These are phyloP conservation scores for Agrochola circellaris DNA, from an alignment of 2,888 invertebrate species.

Conservation along the genomic window DNA sequence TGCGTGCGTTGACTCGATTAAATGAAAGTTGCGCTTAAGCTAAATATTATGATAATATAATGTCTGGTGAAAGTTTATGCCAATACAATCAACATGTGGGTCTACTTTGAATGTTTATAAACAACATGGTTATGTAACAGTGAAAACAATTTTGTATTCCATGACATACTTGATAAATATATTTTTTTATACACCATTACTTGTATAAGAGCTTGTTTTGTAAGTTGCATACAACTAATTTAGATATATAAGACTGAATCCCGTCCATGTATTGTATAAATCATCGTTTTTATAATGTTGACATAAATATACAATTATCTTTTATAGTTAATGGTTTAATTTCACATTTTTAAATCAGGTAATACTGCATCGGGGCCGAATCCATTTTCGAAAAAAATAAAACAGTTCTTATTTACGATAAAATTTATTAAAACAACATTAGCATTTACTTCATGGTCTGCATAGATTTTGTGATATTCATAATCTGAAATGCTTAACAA, in stretches of 20 bases:
- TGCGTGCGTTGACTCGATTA: slow-evolving; percentile 1
- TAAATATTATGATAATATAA: slow-evolving; percentile 30
- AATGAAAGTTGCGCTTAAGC: slow-evolving; percentile 26
- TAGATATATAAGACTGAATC: slow-evolving; percentile 67
- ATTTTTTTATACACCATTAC: slow-evolving; percentile 18
- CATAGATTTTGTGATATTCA: slow-evolving; percentile 32
- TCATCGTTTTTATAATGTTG: slow-evolving; percentile 54
- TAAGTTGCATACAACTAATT: slow-evolving; percentile 48
- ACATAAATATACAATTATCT: slow-evolving; percentile 46
- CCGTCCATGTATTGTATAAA: slow-evolving; percentile 62
- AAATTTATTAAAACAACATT: slow-evolving; percentile 60
- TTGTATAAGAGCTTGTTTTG: slow-evolving; percentile 17
- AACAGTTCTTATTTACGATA: slow-evolving; percentile 39
- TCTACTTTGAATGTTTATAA: slow-evolving; percentile 16
- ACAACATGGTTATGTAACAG: slow-evolving; percentile 9
- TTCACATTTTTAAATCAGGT: slow-evolving; percentile 2
- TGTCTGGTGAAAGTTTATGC: slow-evolving; percentile 30
- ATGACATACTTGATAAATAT: not conserved
- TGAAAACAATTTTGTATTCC: slow-evolving; percentile 24
- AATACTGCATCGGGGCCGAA: not conserved
- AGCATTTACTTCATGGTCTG: slow-evolving; percentile 37
- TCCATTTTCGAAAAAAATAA: slow-evolving; percentile 11
- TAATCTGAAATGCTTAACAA: slow-evolving; percentile 35
- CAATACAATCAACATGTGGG: slow-evolving; percentile 14
- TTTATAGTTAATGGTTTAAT: slow-evolving; percentile 21